A percentile compares a stretch with the other conserved stretches of the same genome.
These are phyloP conservation scores for Scytalopus superciliaris DNA, from an alignment of 2,113 vertebrate genomes.

Conservation along the genomic window DNA sequence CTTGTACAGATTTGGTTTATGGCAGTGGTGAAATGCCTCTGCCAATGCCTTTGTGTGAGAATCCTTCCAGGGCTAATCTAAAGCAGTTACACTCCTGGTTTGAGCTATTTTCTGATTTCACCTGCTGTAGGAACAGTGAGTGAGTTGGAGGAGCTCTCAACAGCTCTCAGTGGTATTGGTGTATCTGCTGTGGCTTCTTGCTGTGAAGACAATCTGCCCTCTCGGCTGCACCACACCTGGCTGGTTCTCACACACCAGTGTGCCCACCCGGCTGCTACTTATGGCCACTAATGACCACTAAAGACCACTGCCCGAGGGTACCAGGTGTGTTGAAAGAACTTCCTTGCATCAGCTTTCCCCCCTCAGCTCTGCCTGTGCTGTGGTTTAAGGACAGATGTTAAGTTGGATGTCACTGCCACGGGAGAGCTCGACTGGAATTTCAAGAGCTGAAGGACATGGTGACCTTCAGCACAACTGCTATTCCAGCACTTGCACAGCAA, in stretches of 20 bases:
- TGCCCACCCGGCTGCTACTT: background rate
- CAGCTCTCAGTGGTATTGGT: background rate
- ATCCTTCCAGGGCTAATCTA: background rate
- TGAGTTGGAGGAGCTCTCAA: background rate
- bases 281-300: background rate
- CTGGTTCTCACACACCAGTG: background rate
- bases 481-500: background rate
- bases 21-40: background rate
- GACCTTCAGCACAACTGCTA: background rate
- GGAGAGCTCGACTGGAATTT: background rate
- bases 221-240: background rate
- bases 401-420: background rate
- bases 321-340: background rate
- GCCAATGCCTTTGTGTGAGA: background rate
- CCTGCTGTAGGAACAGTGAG: rapidly evolving
- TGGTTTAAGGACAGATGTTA: background rate
- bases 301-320: background rate
- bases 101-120: background rate
- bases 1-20: background rate
- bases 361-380: rapidly evolving
- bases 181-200: background rate
- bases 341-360: background rate
- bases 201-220: background rate
- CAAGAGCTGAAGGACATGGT: background rate
- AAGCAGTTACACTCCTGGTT: background rate